Conservation (phyloP, 2,888 invertebrate genomes). For the Cheilosia pagana region DNA sequence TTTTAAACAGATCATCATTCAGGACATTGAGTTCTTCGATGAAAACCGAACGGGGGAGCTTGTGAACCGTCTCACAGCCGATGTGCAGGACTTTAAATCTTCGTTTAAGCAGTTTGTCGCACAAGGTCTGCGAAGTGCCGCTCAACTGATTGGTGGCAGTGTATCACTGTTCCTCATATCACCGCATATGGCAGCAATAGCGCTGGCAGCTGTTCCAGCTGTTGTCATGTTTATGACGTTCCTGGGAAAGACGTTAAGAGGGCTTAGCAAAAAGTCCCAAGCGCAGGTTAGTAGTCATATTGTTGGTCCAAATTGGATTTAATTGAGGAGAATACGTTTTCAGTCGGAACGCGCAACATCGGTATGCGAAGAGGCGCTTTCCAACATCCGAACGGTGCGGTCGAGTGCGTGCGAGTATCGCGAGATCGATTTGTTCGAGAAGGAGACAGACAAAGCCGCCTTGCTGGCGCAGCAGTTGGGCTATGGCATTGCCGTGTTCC, state of each 20-base stretch:
- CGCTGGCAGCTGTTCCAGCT: constrained; percentile 92
- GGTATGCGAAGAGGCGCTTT: constrained; percentile 96
- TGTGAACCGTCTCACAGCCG: constrained; percentile 94
- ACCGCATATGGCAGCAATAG: constrained; percentile 93
- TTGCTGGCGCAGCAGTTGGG: constrained; percentile 91
- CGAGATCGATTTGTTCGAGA: constrained; percentile 89
- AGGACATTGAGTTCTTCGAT: constrained; percentile 96
- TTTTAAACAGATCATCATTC: constrained; percentile 91
- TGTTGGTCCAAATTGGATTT: background rate
- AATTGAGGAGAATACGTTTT: constrained; percentile 27
- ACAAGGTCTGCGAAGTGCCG: constrained; percentile 93
- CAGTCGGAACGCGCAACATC: constrained; percentile 93
- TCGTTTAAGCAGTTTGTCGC: constrained; percentile 97
- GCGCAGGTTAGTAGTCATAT: constrained; percentile 86
- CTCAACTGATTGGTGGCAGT: constrained; percentile 88
- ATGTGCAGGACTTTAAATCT: constrained; percentile 98
- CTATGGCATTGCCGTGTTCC: constrained; percentile 95
- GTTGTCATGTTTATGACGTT: constrained; percentile 93
- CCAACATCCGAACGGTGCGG: constrained; percentile 96
- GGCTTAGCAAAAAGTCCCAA: constrained; percentile 91
- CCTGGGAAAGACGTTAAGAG: constrained; percentile 91
- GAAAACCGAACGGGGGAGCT: constrained; percentile 95
- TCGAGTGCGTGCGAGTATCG: constrained; percentile 96
- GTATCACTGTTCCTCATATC: constrained; percentile 91
- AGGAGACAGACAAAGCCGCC: constrained; percentile 90